Evolutionary conservation across 2,113 vertebrate species (phyloP), one percentile per base, ranked within the genome.

Genomic region (Takifugu bimaculatus): DNA sequence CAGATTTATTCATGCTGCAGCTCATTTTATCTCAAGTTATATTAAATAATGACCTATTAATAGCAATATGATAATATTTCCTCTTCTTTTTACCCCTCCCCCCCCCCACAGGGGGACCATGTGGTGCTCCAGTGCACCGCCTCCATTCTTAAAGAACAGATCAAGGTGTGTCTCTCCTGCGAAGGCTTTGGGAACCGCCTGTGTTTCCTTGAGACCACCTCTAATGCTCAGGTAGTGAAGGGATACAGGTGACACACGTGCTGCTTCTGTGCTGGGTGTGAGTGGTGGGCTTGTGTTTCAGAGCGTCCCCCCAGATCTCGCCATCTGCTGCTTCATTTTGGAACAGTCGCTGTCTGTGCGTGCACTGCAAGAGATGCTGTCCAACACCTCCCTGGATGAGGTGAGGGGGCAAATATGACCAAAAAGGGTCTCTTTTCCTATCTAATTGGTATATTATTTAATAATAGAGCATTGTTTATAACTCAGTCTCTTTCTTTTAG

Each of bases 111-210:
- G 92, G 91, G 92, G 60, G 92, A 96, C 13, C 93, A 94, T 14
- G 93, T 95, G 27, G 94, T 94, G 54, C 90, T 96, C 2, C 94
- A 96, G 65, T 95, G 94, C 78, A 95, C 88, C 0, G 91, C 94
- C 11, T 93, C 92, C 0, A 92, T 95, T 54, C 90, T 95, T 9
- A 96, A 96, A 82, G 93, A 96, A 50, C 93, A 95, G 78, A 91
- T 96, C 62, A 96, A 96, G 68, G 85, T 96, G 61, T 96, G 95
- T 67, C 84, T 96, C 77, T 93, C 94, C 0, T 94, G 93, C 1
- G 95, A 96, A 81, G 95, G 94, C 29, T 96, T 96, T 26, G 94
- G 95, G 27, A 96, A 96, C 77, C 92, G 95, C 28, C 88, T 95
- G 20, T 96, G 94, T 70, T 96, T 93, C 81, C 86, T 96, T 52